Evolutionary conservation across 2,113 vertebrate genomes (phyloP), one percentile per base, ranked within the genome.

Genomic region (Eclectus roratus): DNA sequence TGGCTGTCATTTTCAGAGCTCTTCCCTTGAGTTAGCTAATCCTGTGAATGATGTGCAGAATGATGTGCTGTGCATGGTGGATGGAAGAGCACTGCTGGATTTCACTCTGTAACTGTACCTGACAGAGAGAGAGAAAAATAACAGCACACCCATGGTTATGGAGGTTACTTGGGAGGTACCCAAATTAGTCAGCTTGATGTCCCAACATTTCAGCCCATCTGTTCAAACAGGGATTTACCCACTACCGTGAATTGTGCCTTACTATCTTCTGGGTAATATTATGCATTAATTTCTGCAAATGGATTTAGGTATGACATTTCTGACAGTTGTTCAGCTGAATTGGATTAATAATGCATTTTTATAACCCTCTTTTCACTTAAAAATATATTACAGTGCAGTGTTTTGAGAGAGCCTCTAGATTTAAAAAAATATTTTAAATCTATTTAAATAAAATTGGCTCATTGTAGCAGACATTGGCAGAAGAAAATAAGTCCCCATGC

Each of bases 281-380:
- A 82, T 73, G 80, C 49, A 60, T 91, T 97, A 96, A 93, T 96
- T 96, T 93, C 88, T 84, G 83, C 46, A 92, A 95, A 95, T 94
- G 90, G 86, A 84, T 88, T 93, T 95, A 96, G 53, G 88, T 93
- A 92, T 94, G 96, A 94, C 88, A 89, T 94, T 96, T 96, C 83
- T 95, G 93, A 96, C 85, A 96, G 94, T 96, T 93, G 92, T 96
- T 96, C 91, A 66, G 49, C 80, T 91, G 92, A 96, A 94, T 87
- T 93, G 91, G 80, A 96, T 92, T 96, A 96, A 95, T 91, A 96
- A 94, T 93, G 56, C 56, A 87, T 93, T 97, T 96, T 97, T 96
- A 94, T 72, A 76, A 87, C 65, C 17, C 58, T 86, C 39, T 92
- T 93, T 95, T 93, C 52, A 77, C 73, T 91, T 94, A 89, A 92